Evolutionary conservation across 2,797 vertebrate species (phyloP).

Genomic region (Helarctos malayanus): DNA sequence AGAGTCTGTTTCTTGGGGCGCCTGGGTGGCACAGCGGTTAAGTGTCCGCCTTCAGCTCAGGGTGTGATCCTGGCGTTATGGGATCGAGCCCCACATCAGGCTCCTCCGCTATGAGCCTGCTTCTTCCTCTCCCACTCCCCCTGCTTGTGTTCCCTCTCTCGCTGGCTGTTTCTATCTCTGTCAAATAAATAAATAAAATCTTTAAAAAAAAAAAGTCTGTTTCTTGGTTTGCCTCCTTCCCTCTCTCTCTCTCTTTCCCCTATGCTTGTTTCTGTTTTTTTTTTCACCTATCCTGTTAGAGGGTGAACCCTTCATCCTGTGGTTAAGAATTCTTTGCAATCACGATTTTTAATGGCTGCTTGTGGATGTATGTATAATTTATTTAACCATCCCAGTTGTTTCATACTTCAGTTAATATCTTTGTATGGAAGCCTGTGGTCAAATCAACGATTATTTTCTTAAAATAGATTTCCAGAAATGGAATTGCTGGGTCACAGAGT

Average conservation of each 20-base stretch:
- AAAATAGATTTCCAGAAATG: not conserved
- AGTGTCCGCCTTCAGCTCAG: too few relatives aligned
- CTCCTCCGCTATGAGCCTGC: too few relatives aligned
- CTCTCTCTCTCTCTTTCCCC: not conserved
- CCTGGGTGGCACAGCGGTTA: too few relatives aligned
- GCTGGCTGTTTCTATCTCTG: too few relatives aligned
- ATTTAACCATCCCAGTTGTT: not conserved
- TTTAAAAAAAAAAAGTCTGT: too few relatives aligned
- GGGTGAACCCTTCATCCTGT: not conserved
- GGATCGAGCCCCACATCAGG: too few relatives aligned
- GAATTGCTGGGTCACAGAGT: not conserved
- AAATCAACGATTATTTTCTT: conserved; percentile 13
- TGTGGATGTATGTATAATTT: not conserved
- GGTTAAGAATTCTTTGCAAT: not conserved
- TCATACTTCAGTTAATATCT: not conserved
- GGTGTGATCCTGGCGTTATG: too few relatives aligned
- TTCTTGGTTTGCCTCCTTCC: not conserved
- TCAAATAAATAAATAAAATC: too few relatives aligned
- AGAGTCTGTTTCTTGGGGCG: not conserved
- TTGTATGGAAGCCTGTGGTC: not conserved
- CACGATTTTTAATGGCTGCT: not conserved
- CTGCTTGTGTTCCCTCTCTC: too few relatives aligned
- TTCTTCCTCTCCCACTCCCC: too few relatives aligned
- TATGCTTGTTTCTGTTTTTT: not conserved
- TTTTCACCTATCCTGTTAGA: not conserved